Evolutionary conservation across 92 coral and sea anemone species (phyloP).

Genomic region (Epizoanthus rinbou): DNA sequence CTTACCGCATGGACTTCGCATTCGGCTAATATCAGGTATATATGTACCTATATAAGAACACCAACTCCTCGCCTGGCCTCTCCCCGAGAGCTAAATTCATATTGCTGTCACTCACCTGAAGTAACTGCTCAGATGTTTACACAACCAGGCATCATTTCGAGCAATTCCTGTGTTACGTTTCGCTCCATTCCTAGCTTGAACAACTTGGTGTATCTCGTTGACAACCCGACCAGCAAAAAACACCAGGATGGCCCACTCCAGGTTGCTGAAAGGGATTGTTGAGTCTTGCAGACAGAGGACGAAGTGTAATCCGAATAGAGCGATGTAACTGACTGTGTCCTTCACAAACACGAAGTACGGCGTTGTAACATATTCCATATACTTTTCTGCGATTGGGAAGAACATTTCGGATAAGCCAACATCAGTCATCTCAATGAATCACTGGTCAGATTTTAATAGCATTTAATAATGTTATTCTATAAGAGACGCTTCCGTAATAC

Average conservation of each 20-base stretch:
- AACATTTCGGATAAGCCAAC: too few relatives aligned
- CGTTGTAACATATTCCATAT: conserved; percentile 46
- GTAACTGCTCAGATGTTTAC: background rate
- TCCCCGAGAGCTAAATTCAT: too few relatives aligned
- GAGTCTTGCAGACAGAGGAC: conserved; percentile 46
- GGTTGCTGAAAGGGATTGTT: conserved; percentile 38
- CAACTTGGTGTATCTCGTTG: conserved; percentile 38
- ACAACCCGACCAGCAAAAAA: conserved; percentile 55
- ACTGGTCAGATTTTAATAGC: too few relatives aligned
- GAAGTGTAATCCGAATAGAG: conserved; percentile 51
- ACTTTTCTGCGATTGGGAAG: conserved; percentile 27
- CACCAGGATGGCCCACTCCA: conserved; percentile 49
- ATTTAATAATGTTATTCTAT: too few relatives aligned
- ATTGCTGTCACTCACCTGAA: conserved; percentile 18
- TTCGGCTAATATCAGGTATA: too few relatives aligned
- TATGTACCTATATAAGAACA: too few relatives aligned
- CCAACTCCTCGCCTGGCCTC: too few relatives aligned
- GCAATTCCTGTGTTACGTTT: background rate
- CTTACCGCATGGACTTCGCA: too few relatives aligned
- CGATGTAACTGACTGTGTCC: conserved; percentile 53
- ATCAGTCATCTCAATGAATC: too few relatives aligned
- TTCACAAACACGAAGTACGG: conserved; percentile 58
- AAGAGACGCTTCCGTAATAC: too few relatives aligned
- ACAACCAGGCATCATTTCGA: background rate
- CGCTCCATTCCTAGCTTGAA: conserved; percentile 10